A percentile compares a stretch with the other conserved stretches of the same genome.
These are phyloP conservation scores for Gnathonemus longibarbis DNA, from an alignment of 2,113 vertebrate species.

Conservation along the genomic window DNA sequence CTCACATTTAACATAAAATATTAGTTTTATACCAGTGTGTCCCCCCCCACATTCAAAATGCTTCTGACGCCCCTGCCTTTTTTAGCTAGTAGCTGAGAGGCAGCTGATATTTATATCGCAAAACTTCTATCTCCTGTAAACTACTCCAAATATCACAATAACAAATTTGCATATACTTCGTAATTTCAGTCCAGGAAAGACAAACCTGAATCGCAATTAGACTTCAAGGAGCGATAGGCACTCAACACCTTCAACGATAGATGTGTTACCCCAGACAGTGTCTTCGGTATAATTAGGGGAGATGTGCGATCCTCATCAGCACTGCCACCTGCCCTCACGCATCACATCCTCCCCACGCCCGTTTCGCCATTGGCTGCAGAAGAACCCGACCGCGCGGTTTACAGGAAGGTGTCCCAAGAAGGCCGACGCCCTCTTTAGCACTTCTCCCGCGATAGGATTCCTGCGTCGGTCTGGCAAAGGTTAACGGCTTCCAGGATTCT, in stretches of 20 bases:
- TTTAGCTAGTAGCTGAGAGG: slow-evolving; percentile 41
- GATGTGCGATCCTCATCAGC: slow-evolving; percentile 58
- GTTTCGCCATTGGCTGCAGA: slow-evolving; percentile 13
- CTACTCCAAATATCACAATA: slow-evolving; percentile 20
- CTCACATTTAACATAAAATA: no score
- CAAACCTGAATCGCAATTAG: slow-evolving; percentile 54
- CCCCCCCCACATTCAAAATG: no score
- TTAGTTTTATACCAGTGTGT: no score
- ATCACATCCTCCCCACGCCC: slow-evolving; percentile 24
- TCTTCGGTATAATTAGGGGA: slow-evolving; percentile 52
- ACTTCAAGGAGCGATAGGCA: slow-evolving; percentile 55
- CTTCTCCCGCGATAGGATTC: slow-evolving; percentile 18
- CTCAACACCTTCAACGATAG: slow-evolving; percentile 39
- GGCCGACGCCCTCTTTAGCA: slow-evolving; percentile 18
- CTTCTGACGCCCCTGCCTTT: slow-evolving; percentile 5
- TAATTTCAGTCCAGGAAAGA: slow-evolving; percentile 52
- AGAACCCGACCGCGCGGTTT: slow-evolving; percentile 46
- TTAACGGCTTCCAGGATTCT: slow-evolving; percentile 53
- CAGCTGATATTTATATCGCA: slow-evolving; percentile 50
- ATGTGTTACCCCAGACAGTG: slow-evolving; percentile 38
- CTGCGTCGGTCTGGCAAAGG: slow-evolving; percentile 38
- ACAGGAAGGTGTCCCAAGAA: slow-evolving; percentile 1
- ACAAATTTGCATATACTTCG: slow-evolving; percentile 27
- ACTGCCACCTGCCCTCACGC: slow-evolving; percentile 50
- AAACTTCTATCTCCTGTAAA: slow-evolving; percentile 4